Conservation (phyloP, 2,888 invertebrate genomes). For the Ernsta delagoae region DNA sequence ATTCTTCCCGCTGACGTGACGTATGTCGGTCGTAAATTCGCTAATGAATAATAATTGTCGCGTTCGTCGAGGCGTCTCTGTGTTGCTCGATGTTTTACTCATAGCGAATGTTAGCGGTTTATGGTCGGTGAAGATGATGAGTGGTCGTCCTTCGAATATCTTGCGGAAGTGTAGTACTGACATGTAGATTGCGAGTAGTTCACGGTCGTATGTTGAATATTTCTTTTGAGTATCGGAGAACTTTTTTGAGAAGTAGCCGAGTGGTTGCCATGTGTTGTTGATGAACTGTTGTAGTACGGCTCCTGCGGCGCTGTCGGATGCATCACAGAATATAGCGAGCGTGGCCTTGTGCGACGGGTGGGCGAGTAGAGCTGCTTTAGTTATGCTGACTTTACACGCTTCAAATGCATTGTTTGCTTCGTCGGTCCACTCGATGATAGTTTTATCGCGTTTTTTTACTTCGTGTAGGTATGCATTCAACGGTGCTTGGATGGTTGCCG, state of each 20-base stretch:
- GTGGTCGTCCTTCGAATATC: conserved; percentile 13
- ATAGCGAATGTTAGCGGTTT: conserved; percentile 37
- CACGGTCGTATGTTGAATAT: conserved; percentile 34
- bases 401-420: neutral
- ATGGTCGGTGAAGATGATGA: conserved; percentile 38
- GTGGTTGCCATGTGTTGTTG: conserved; percentile 12
- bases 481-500: conserved; percentile 41
- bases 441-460: neutral
- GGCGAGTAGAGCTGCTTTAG: conserved; percentile 13
- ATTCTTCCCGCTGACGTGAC: conserved; percentile 35
- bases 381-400: conserved; percentile 14
- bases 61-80: conserved; percentile 35
- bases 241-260: conserved; percentile 35
- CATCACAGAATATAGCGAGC: conserved; percentile 11
- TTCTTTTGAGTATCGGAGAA: conserved; percentile 38
- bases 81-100: conserved; percentile 8
- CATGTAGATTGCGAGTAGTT: conserved; percentile 43
- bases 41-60: conserved; percentile 40
- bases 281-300: conserved; percentile 13
- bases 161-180: conserved; percentile 32
- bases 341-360: conserved; percentile 11
- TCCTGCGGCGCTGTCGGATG: conserved; percentile 10
- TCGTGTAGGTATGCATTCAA: conserved; percentile 9
- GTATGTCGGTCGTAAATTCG: conserved; percentile 39
- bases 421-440: conserved; percentile 13